A percentile compares a stretch with the other conserved stretches of the same genome.
Evolutionary conservation across 2,888 invertebrate genomes (phyloP).

Genomic region (Galerucella pusilla): DNA sequence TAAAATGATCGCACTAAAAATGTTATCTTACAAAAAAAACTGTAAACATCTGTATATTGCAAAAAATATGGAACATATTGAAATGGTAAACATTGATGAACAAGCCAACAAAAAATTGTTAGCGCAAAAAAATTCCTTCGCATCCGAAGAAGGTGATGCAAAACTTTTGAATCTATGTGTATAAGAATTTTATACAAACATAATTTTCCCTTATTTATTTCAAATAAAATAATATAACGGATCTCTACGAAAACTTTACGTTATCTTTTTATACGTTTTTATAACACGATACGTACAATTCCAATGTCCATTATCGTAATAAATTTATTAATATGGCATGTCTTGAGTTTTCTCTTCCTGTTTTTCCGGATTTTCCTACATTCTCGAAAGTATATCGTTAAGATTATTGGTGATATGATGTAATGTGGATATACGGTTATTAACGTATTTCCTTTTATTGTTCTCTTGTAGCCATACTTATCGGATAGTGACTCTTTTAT

Average conservation of each 20-base stretch:
- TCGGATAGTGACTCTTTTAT: constrained; percentile 13
- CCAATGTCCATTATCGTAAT: constrained; percentile 54
- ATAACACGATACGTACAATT: constrained; percentile 38
- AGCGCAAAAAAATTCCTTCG: too few species aligned
- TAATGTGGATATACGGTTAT: constrained; percentile 58
- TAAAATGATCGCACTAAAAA: too few species aligned
- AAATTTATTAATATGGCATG: constrained; percentile 58
- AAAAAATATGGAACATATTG: too few species aligned
- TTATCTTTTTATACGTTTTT: constrained; percentile 25
- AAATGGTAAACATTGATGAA: too few species aligned
- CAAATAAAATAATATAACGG: not conserved
- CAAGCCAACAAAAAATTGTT: too few species aligned
- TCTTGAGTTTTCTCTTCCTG: constrained; percentile 46
- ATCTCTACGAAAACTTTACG: constrained; percentile 35
- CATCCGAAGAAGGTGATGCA: too few species aligned
- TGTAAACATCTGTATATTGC: too few species aligned
- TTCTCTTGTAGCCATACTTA: constrained; percentile 20
- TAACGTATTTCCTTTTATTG: constrained; percentile 44
- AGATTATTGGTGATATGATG: constrained; percentile 57
- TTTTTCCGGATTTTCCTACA: constrained; percentile 46
- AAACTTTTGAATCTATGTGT: too few species aligned
- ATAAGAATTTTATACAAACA: not conserved
- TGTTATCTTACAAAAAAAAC: too few species aligned
- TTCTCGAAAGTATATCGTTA: constrained; percentile 56
- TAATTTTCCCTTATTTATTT: not conserved